These are phyloP conservation scores for Dryobota labecula DNA, from an alignment of 2,888 invertebrate genomes.

Conservation along the genomic window DNA sequence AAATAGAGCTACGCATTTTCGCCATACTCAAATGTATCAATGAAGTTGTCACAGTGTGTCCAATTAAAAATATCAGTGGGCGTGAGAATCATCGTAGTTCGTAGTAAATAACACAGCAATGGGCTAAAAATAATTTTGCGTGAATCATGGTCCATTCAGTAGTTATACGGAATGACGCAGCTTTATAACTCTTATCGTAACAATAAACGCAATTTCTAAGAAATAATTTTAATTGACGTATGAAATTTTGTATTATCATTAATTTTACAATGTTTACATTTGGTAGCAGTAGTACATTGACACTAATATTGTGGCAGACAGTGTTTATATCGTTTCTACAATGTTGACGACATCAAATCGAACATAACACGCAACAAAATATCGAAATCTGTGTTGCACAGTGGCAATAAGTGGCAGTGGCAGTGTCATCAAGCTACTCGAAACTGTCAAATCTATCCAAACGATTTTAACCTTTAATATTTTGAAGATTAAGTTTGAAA, in stretches of 20 bases:
- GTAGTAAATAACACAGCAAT: constrained; percentile 83
- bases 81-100: constrained; percentile 80
- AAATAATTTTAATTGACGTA: constrained; percentile 67
- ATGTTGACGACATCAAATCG: constrained; percentile 12
- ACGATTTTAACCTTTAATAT: too few relatives aligned
- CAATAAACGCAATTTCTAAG: constrained; percentile 74
- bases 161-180: constrained; percentile 78
- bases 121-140: constrained; percentile 82
- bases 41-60: constrained; percentile 58
- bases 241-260: constrained; percentile 37
- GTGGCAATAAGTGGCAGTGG: too few relatives aligned
- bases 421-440: too few relatives aligned
- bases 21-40: constrained; percentile 45
- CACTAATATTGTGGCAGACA: constrained; percentile 6
- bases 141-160: constrained; percentile 86
- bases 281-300: constrained; percentile 25
- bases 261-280: constrained; percentile 33
- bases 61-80: constrained; percentile 73
- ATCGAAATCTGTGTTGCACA: constrained; percentile 17
- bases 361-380: constrained; percentile 9
- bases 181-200: constrained; percentile 74
- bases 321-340: constrained; percentile 14
- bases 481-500: too few relatives aligned
- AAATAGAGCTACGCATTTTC: constrained; percentile 13
- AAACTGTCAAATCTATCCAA: too few relatives aligned